Conservation (phyloP, 2,888 invertebrate genomes). For the Pegoplata infirma region DNA sequence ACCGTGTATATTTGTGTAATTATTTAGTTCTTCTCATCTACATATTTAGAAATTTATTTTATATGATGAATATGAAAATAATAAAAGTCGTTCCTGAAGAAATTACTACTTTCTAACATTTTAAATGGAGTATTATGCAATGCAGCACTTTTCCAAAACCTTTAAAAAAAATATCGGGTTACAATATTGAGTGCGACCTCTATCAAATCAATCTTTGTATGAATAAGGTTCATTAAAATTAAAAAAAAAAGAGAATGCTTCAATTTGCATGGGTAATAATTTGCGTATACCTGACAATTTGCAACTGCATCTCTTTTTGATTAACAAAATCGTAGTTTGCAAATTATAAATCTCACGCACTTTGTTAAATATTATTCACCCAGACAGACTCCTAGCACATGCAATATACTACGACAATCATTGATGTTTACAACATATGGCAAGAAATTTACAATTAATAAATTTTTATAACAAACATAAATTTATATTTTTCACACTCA, state of each 20-base stretch:
- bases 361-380: background rate
- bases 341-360: slow-evolving; percentile 29
- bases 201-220: slow-evolving; percentile 16
- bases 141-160: too few species aligned
- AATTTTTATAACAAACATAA: slow-evolving; percentile 45
- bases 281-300: slow-evolving; percentile 63
- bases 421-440: slow-evolving; percentile 27
- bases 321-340: background rate
- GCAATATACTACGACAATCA: slow-evolving; percentile 3
- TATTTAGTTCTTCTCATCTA: too few species aligned
- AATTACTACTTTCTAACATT: too few species aligned
- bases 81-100: too few species aligned
- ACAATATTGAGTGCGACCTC: slow-evolving; percentile 43
- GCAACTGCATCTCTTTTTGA: slow-evolving; percentile 1
- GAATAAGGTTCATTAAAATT: slow-evolving; percentile 45
- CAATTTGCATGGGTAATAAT: slow-evolving; percentile 66
- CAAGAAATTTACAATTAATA: slow-evolving; percentile 44
- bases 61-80: too few species aligned
- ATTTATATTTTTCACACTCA: slow-evolving; percentile 46
- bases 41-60: too few species aligned
- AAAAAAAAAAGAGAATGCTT: slow-evolving; percentile 12
- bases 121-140: too few species aligned
- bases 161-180: slow-evolving; percentile 54
- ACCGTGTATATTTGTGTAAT: too few species aligned
- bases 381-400: slow-evolving; percentile 3